These are phyloP conservation scores for Novumbra hubbsi DNA, from an alignment of 2,797 vertebrate genomes.

Conservation along the genomic window DNA sequence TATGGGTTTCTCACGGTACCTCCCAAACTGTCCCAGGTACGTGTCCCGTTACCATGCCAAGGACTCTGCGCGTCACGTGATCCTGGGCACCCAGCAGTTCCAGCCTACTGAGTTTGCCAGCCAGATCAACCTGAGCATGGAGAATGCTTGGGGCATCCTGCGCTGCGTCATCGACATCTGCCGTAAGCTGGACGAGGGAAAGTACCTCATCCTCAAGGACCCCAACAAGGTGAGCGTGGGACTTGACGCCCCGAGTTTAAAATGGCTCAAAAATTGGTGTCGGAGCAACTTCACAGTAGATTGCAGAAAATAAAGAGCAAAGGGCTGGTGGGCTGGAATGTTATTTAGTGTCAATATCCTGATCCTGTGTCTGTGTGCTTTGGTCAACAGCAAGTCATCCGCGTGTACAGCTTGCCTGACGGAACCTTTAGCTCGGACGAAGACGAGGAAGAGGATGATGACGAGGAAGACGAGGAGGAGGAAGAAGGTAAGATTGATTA, in stretches of 20 bases:
- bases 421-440: slow-evolving; percentile 98
- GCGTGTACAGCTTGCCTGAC: slow-evolving; percentile 95
- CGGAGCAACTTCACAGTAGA: neutral
- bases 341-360: neutral
- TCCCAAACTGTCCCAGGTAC: slow-evolving; percentile 69
- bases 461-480: slow-evolving; percentile 90
- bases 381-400: slow-evolving; percentile 88
- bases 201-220: slow-evolving; percentile 99
- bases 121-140: slow-evolving; percentile 98
- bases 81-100: slow-evolving; percentile 98
- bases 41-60: slow-evolving; percentile 97
- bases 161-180: slow-evolving; percentile 97
- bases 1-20: neutral
- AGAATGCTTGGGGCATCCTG: slow-evolving; percentile 98
- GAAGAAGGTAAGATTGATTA: slow-evolving; percentile 49
- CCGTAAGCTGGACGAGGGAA: slow-evolving; percentile 97
- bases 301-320: neutral
- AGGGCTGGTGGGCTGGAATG: neutral
- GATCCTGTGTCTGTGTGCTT: neutral
- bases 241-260: neutral
- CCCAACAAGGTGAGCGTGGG: slow-evolving; percentile 87
- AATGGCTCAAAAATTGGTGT: neutral
- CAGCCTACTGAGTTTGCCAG: slow-evolving; percentile 98
- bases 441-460: slow-evolving; percentile 93
- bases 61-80: slow-evolving; percentile 92